These are phyloP conservation scores for Melanotaenia pygmaea DNA, from an alignment of 2,797 vertebrate species.

Conservation along the genomic window DNA sequence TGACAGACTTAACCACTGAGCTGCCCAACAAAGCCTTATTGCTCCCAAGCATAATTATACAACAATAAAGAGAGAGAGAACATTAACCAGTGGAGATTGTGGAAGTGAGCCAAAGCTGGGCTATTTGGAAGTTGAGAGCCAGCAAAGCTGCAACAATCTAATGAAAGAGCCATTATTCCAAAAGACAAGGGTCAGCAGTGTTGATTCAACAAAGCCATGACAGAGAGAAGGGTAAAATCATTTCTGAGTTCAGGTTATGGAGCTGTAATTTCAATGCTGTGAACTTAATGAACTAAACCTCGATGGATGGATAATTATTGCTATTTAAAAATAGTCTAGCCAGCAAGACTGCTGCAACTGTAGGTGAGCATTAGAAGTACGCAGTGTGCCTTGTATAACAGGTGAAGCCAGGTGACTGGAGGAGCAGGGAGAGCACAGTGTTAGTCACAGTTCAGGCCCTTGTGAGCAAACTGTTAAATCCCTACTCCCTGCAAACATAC, in stretches of 20 bases:
- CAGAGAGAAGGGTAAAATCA: slow-evolving; percentile 21
- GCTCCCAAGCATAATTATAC: slow-evolving; percentile 13
- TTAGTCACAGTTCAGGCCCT: slow-evolving; percentile 22
- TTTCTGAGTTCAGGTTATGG: slow-evolving; percentile 9
- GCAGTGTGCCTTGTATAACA: slow-evolving; percentile 13
- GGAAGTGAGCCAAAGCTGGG: slow-evolving; percentile 34
- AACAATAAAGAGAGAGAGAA: slow-evolving; percentile 15
- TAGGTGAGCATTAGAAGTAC: slow-evolving; percentile 2
- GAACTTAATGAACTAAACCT: slow-evolving; percentile 1
- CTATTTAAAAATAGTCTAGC: neutral
- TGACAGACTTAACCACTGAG: neutral
- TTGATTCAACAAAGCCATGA: slow-evolving; percentile 45
- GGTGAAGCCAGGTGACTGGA: slow-evolving; percentile 16
- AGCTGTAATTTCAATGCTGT: neutral
- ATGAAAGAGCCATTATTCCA: slow-evolving; percentile 68
- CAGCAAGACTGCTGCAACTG: neutral
- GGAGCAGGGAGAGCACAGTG: neutral
- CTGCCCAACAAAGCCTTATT: slow-evolving; percentile 22
- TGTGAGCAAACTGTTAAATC: slow-evolving; percentile 57
- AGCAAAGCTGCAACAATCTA: slow-evolving; percentile 37
- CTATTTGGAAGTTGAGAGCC: slow-evolving; percentile 37
- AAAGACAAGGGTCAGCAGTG: slow-evolving; percentile 54
- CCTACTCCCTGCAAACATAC: slow-evolving; percentile 23
- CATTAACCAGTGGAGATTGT: slow-evolving; percentile 27
- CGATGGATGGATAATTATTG: neutral